Base-by-base conservation (phyloP, 2,888 invertebrate species). In the Quadroppia sp. region DNA sequence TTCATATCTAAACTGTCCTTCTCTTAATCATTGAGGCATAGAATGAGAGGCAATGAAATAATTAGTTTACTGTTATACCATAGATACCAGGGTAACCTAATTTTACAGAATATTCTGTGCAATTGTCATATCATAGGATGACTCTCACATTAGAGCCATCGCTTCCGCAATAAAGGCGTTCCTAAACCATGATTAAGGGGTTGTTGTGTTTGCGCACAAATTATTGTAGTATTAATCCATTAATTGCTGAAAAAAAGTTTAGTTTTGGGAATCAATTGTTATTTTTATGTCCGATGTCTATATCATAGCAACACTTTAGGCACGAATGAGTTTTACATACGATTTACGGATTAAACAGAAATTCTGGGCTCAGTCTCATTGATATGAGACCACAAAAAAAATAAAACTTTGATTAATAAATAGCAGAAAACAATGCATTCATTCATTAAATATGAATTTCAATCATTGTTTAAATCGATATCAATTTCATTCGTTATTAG, bases 231-330 rank as follows among this genome's bases (percentile, higher is more conserved):
- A n/a, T n/a, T n/a, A n/a, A n/a, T n/a, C n/a, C 20, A 25, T 2
- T 25, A 59, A 30, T 61, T 30, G 9, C 17, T 30, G 61, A 30
- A 61, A 30, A 30, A 61, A 61, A 61, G 28, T 25, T 56, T 50
- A 17, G 20, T 50, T n/a, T n/a, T n/a, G n/a, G n/a, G n/a, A n/a
- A n/a, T n/a, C n/a, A n/a, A n/a, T n/a, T n/a, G n/a, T n/a, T n/a
- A n/a, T 20, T 56, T 17, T 56, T 56, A 23, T 56, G 56, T 20
- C 23, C 56, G 56, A n/a, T n/a, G 23, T 2, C 30, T 11, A 61
- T 61, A 61, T 15, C 61, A 30, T 61, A 61, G 61, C 61, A 61
- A 61, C 61, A 61, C n/a, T 61, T 30, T 30, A 61, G 30, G 61
- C 61, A 61, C 61, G 61, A 61, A 11, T 61, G 61, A 61, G 30